Evolutionary conservation across 2,113 vertebrate genomes (phyloP), one percentile per base, ranked within the genome.

Genomic region (Pavo muticus): DNA sequence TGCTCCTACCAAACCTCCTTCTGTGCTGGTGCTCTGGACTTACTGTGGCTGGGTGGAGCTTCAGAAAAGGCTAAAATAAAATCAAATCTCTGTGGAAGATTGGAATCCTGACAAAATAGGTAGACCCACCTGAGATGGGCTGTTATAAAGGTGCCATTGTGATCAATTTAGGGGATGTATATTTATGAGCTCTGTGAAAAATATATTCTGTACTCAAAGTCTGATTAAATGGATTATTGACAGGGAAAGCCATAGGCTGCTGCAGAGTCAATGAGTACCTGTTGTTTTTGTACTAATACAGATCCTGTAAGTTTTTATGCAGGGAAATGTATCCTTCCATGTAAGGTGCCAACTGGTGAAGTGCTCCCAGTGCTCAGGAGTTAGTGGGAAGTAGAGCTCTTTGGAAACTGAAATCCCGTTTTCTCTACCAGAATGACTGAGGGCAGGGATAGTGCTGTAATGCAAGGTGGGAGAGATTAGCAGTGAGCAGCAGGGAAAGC

Each of bases 81-180:
- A 17, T 8, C 2, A 39, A 6, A 32, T 19, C 29, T 75, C 0
- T 0, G n/a, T 60, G 42, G 20, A 88, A 74, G 47, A 14, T 35
- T 74, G 76, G 56, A 88, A 75, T 84, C 42, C 39, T 88, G 57
- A 86, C 32, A 93, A 84, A 93, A 71, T 1, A 78, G 45, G 35
- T 59, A 91, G 83, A 29, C 60, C 37, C 37, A 63, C 47, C 60
- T 12, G 6, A 1, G 0, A 24, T 14, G 30, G 52, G 14, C 27
- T 67, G 5, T 65, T 16, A 32, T 35, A 48, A 73, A 73, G 50
- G n/a, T 73, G 12, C 10, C 17, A 23, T 60, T 84, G 45, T 57
- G 61, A 61, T 56, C 14, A 63, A 15, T 91, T 81, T 52, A 93
- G 20, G 29, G 32, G 83, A 45, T 29, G 21, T 44, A 5, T 60